Percentiles rank a stretch among this genome's conserved stretches.
These are phyloP conservation scores for Nomada fabriciana DNA, from an alignment of 2,888 invertebrate genomes.

Conservation along the genomic window DNA sequence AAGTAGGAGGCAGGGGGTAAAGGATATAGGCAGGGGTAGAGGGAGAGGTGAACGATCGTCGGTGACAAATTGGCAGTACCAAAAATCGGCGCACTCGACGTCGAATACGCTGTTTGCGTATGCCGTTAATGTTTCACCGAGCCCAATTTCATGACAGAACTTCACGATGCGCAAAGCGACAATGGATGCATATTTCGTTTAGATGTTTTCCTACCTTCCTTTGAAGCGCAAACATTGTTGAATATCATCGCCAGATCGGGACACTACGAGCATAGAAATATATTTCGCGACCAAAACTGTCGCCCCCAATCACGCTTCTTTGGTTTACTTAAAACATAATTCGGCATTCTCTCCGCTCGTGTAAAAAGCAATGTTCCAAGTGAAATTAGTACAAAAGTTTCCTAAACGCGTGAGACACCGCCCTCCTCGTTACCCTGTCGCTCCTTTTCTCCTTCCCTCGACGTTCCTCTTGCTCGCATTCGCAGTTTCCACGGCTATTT, in stretches of 20 bases:
- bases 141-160: background rate
- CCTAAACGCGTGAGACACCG: conserved; percentile 64
- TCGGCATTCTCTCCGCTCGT: background rate
- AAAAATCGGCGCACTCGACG: conserved; percentile 45
- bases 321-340: conserved; percentile 32
- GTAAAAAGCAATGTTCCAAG: conserved; percentile 5
- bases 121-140: conserved; percentile 12
- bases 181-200: background rate
- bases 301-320: background rate
- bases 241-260: conserved; percentile 10
- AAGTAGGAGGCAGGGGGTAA: conserved; percentile 35
- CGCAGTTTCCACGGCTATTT: conserved; percentile 67
- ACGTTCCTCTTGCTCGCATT: conserved; percentile 34
- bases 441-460: background rate
- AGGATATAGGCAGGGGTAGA: background rate
- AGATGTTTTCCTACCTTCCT: background rate
- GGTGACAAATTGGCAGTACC: conserved; percentile 53
- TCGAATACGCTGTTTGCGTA: background rate
- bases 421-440: conserved; percentile 9
- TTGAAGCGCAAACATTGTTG: conserved; percentile 6
- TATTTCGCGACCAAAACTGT: conserved; percentile 14
- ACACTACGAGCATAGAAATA: background rate
- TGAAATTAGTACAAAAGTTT: conserved; percentile 57
- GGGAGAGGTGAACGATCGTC: conserved; percentile 47
- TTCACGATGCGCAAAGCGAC: background rate